Evolutionary conservation across 1,140 invertebrate species (phyloP), one percentile per base, ranked within the genome.

Genomic region (Diachasma alloeum): DNA sequence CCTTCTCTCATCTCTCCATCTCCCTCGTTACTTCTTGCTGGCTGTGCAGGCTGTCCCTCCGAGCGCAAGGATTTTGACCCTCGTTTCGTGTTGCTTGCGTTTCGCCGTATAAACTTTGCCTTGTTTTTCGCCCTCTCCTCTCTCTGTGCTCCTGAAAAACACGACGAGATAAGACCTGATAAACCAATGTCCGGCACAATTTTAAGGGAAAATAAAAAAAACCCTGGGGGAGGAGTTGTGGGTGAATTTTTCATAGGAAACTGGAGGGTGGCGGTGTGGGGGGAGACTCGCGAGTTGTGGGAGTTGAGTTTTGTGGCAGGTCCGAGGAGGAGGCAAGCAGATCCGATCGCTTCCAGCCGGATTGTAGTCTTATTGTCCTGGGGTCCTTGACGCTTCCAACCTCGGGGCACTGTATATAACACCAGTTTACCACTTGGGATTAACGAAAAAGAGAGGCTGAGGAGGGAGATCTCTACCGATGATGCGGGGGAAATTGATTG

Each of bases 11-110:
- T 72, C 59, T 56, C 74, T 72, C 75, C 53, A 37, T 56, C 67
- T 53, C 78, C 71, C 75, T 74, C 68, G 72, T 72, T 31, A 42
- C 53, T 10, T 71, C 70, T 24, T 59, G 31, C 31, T 72, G 79
- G 79, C 59, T 53, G 48, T 82, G 75, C 36, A 53, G 44, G 26
- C 74, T 24, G 44, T 66, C 44, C 26, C 67, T 77, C 85, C 83
- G 84, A 85, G 87, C 83, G 78, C 84, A 88, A 89, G 88, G 88
- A 88, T 89, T 89, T 89, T 89, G 88, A 89, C 88, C 88, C 87
- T 86, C 84, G 86, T 88, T 89, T 89, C 86, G 86, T 88, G 84
- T 88, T 89, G 88, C 86, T 89, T 88, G 86, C 84, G 77, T 88
- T 88, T 89, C 83, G 80, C 83, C 83, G 83, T 88, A 74, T 79